These are phyloP conservation scores for Chlorodrepanis virens DNA, from an alignment of 2,113 vertebrate genomes.

Conservation along the genomic window DNA sequence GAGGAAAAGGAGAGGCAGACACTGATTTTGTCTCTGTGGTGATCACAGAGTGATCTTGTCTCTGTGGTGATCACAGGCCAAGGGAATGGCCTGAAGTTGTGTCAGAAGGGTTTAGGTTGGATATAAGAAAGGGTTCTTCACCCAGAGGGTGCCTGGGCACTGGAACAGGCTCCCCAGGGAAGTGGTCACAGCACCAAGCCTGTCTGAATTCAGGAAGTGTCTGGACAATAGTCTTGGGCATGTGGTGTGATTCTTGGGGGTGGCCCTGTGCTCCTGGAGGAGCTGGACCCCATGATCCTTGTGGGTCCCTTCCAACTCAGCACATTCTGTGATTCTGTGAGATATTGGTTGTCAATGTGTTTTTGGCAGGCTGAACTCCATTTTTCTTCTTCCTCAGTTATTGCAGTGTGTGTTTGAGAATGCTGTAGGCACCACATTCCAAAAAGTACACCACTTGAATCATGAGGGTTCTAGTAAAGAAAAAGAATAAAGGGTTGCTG, in stretches of 20 bases:
- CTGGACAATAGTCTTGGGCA: background rate
- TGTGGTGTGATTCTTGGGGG: background rate
- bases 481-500: background rate
- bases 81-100: background rate
- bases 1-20: too few relatives aligned
- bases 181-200: background rate
- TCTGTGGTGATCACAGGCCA: too few relatives aligned
- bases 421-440: background rate
- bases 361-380: background rate
- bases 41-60: background rate
- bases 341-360: background rate
- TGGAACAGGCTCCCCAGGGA: background rate
- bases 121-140: accelerated
- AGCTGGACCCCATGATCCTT: background rate
- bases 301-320: background rate
- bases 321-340: background rate
- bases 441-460: background rate
- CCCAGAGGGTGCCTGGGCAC: accelerated
- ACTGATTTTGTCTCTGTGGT: background rate
- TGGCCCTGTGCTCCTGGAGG: background rate
- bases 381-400: background rate
- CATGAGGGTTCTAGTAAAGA: background rate
- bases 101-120: background rate
- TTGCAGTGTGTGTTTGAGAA: background rate
- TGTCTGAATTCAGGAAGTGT: background rate